Base-by-base conservation (phyloP, 2,797 vertebrate species). In the Nasua narica region DNA sequence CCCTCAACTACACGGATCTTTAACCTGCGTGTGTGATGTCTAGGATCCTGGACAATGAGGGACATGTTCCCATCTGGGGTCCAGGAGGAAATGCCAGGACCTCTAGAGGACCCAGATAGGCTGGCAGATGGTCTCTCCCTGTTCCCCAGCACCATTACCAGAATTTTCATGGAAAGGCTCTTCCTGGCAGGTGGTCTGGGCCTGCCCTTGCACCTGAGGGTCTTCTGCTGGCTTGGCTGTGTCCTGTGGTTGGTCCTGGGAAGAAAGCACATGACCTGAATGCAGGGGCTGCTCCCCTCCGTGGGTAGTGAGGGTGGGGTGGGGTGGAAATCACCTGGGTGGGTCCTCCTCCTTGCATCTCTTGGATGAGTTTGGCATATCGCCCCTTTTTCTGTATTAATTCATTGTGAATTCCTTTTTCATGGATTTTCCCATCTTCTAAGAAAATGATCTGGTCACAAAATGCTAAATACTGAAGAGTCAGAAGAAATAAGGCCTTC, bases 401-500 rank as follows among this genome's bases (percentile, higher is more conserved):
- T 94, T 99, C 99, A 4, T 95, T 92, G 58, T 99, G 99, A 48
- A 98, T 98, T 97, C 99, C 99, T 2, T 98, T 98, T 97, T 99
- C 99, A 0, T 98, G 97, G 95, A 99, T 99, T 97, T 98, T 98
- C 46, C 99, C 99, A 4, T 99, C 98, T 98, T 99, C 99, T 98
- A 99, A 99, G 89, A 99, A 98, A 94, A 99, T 88, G 76, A 99
- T 98, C 54, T 99, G 98, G 96, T 99, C 99, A 88, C 99, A 99
- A 92, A 99, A 98, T 5, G 98, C 90, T 95, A 99, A 98, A 97
- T 99, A 99, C 99, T 99, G 95, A 62, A 97, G 90, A 93, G 94
- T 21, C 91, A 50, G 37, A 84, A 95, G 70, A 96, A 94, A 87
- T 15, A 91, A 74, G 23, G 6, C 3, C 35, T 62, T 69, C 46